A percentile compares a stretch with the other conserved stretches of the same genome.
phyloP scores from a whole-genome alignment of 2,888 invertebrate genomes.

The Drosophila atroscutellata region DNA sequence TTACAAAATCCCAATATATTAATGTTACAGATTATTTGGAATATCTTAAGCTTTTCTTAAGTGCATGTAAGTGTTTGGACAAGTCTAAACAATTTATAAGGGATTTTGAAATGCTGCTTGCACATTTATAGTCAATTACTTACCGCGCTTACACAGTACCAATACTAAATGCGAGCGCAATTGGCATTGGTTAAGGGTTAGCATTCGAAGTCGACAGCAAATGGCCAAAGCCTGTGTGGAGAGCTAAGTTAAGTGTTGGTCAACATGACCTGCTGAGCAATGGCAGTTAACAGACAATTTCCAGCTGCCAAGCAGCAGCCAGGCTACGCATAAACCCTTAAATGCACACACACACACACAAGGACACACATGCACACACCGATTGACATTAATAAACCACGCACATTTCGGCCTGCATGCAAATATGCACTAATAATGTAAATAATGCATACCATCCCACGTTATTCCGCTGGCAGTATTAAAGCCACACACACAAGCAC shows the following conservation, averaged over 20 bases:
- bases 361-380: not conserved
- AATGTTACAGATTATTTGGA: not conserved
- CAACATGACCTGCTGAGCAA: conserved; percentile 17
- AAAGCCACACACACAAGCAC: conserved; percentile 3
- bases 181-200: conserved; percentile 44
- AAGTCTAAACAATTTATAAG: not conserved
- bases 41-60: not conserved
- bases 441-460: conserved; percentile 64
- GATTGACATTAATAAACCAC: conserved; percentile 53
- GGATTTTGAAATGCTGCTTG: not conserved
- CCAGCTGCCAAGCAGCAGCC: conserved; percentile 36
- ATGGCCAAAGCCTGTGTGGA: conserved; percentile 9
- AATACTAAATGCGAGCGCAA: not conserved
- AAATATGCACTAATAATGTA: conserved; percentile 77
- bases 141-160: not conserved
- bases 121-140: conserved; percentile 10
- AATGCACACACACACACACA: conserved; percentile 9
- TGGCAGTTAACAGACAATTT: conserved; percentile 70
- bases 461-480: conserved; percentile 44
- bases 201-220: conserved; percentile 39
- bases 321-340: conserved; percentile 15
- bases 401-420: conserved; percentile 69
- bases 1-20: not conserved
- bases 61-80: not conserved
- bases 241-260: conserved; percentile 33